Evolutionary conservation across 2,797 vertebrate species (phyloP).

Genomic region (Natrix natrix): DNA sequence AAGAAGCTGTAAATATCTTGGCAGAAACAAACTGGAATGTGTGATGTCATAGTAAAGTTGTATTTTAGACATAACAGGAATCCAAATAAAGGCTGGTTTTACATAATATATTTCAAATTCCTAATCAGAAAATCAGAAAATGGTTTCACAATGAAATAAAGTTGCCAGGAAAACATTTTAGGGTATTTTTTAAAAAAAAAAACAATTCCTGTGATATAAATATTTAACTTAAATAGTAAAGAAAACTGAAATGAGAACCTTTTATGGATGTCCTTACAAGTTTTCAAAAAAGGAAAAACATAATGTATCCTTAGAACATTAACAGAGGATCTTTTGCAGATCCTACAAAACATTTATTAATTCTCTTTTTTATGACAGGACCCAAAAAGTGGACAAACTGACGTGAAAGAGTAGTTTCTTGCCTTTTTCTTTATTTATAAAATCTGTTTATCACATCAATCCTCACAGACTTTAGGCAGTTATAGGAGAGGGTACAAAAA

Average conservation of each 20-base stretch:
- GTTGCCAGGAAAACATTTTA: not conserved
- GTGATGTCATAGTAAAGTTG: conserved; percentile 15
- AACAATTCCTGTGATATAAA: not conserved
- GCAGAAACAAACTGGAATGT: conserved; percentile 44
- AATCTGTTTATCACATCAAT: not conserved
- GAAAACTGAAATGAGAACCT: not conserved
- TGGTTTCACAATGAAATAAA: not conserved
- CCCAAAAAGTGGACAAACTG: not conserved
- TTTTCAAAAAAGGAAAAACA: not conserved
- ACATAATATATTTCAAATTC: not conserved
- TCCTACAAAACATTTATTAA: not conserved
- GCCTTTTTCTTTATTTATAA: not conserved
- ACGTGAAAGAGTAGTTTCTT: not conserved
- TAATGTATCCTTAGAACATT: not conserved
- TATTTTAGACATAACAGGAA: conserved; percentile 22
- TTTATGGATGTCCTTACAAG: not conserved
- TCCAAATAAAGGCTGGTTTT: conserved; percentile 26
- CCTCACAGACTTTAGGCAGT: not conserved
- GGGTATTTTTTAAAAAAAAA: not conserved
- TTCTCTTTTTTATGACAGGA: not conserved
- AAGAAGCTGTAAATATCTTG: conserved; percentile 43
- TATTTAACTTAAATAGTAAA: not conserved
- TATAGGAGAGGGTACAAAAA: not conserved
- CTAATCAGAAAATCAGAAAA: not conserved
- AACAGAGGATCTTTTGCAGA: not conserved